These are phyloP conservation scores for Lasius fuliginosus DNA, from an alignment of 2,888 invertebrate species.

Conservation along the genomic window DNA sequence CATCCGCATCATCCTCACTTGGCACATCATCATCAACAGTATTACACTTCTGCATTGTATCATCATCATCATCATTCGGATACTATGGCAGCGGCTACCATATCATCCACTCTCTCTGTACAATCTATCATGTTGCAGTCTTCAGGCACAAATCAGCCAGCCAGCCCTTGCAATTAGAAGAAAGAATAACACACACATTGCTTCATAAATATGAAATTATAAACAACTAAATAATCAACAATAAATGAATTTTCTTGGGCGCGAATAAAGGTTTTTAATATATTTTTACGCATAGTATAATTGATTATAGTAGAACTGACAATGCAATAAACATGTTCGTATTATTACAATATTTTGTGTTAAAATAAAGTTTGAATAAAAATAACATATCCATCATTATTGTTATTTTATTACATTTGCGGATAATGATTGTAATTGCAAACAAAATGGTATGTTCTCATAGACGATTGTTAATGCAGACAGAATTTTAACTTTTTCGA, in stretches of 20 bases:
- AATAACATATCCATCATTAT: conserved; percentile 15
- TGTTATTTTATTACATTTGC: background rate
- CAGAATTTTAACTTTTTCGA: too few relatives aligned
- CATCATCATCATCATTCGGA: conserved; percentile 81
- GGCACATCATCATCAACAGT: conserved; percentile 84
- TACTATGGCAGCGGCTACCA: conserved; percentile 68
- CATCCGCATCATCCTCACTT: conserved; percentile 76
- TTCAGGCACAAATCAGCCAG: conserved; percentile 78
- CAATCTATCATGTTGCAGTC: conserved; percentile 81
- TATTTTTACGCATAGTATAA: conserved; percentile 18
- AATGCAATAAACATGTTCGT: background rate
- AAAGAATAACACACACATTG: background rate
- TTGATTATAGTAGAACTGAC: background rate
- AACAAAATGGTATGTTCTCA: background rate
- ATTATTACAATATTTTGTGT: conserved; percentile 18
- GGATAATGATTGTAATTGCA: background rate
- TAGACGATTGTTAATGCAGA: too few relatives aligned
- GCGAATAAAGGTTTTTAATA: conserved; percentile 11
- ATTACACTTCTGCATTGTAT: conserved; percentile 84
- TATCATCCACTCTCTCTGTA: conserved; percentile 73
- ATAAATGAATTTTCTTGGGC: conserved; percentile 8
- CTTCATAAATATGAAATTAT: background rate
- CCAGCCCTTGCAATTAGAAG: conserved; percentile 81
- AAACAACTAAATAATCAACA: background rate
- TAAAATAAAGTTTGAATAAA: conserved; percentile 18